These are phyloP conservation scores for Ctenodactylus gundi DNA, from an alignment of 2,113 vertebrate genomes.

Conservation along the genomic window DNA sequence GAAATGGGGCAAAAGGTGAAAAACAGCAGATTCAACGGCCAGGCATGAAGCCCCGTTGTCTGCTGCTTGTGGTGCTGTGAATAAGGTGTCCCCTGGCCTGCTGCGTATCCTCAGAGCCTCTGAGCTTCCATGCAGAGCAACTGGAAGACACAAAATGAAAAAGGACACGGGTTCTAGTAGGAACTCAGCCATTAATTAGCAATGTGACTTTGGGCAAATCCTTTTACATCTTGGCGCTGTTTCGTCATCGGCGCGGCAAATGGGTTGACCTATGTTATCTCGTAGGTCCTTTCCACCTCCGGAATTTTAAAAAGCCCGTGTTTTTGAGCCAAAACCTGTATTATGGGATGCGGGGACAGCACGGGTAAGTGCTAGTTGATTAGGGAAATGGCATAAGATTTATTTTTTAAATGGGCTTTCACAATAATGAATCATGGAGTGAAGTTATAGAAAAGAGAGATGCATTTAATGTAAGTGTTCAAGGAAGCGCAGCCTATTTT, in stretches of 20 bases:
- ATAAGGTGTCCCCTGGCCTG: neutral
- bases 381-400: constrained; percentile 63
- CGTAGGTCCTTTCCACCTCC: constrained; percentile 38
- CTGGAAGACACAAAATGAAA: neutral
- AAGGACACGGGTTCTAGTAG: neutral
- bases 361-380: constrained; percentile 66
- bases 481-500: constrained; percentile 58
- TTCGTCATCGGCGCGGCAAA: constrained; percentile 56
- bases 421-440: constrained; percentile 52
- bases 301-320: constrained; percentile 51
- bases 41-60: neutral
- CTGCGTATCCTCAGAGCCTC: neutral
- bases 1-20: constrained; percentile 40
- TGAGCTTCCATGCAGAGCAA: fast-evolving
- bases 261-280: constrained; percentile 61
- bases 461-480: constrained; percentile 64
- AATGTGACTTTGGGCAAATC: constrained; percentile 57
- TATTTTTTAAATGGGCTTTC: constrained; percentile 65
- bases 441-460: constrained; percentile 65
- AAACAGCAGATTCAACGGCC: constrained; percentile 16
- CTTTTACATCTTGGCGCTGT: constrained; percentile 49
- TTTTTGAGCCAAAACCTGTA: constrained; percentile 69
- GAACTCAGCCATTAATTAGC: constrained; percentile 42
- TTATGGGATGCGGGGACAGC: constrained; percentile 37
- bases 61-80: neutral